Conservation (phyloP, 2,888 invertebrate species). For the Brachyptera risi region DNA sequence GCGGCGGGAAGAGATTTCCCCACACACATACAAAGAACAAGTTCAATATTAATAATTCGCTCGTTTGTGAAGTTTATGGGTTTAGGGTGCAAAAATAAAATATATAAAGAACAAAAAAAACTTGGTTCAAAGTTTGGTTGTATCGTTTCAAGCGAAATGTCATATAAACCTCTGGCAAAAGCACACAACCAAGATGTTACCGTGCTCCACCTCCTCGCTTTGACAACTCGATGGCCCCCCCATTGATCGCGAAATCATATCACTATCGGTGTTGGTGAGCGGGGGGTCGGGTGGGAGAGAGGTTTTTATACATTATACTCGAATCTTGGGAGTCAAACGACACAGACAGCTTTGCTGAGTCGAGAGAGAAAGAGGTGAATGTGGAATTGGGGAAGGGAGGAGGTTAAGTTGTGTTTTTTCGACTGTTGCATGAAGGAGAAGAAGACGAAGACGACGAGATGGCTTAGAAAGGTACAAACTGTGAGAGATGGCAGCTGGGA, state of each 20-base stretch:
- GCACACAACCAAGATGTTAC: constrained; percentile 26
- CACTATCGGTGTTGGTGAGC: background rate
- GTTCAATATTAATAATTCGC: constrained; percentile 33
- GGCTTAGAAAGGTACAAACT: too few relatives aligned
- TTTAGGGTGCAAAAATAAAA: constrained; percentile 21
- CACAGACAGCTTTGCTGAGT: constrained; percentile 17
- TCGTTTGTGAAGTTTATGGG: constrained; percentile 31
- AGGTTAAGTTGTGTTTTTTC: background rate
- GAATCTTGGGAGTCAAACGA: constrained; percentile 14
- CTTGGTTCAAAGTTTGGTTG: constrained; percentile 23
- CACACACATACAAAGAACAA: constrained; percentile 31
- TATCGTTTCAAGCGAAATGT: constrained; percentile 22
- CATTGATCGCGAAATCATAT: constrained; percentile 26
- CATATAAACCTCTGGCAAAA: constrained; percentile 19
- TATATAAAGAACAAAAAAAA: background rate
- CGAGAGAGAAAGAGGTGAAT: background rate
- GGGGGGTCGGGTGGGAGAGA: too few relatives aligned
- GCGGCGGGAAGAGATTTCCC: constrained; percentile 26
- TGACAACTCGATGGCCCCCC: background rate
- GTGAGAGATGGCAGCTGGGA: constrained; percentile 11
- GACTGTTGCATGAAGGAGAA: background rate
- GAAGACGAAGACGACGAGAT: too few relatives aligned
- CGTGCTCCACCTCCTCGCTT: background rate
- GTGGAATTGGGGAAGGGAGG: background rate
- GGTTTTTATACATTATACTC: background rate